Evolutionary conservation across 2,797 vertebrate genomes (phyloP).

Genomic region (Falco rusticolus): DNA sequence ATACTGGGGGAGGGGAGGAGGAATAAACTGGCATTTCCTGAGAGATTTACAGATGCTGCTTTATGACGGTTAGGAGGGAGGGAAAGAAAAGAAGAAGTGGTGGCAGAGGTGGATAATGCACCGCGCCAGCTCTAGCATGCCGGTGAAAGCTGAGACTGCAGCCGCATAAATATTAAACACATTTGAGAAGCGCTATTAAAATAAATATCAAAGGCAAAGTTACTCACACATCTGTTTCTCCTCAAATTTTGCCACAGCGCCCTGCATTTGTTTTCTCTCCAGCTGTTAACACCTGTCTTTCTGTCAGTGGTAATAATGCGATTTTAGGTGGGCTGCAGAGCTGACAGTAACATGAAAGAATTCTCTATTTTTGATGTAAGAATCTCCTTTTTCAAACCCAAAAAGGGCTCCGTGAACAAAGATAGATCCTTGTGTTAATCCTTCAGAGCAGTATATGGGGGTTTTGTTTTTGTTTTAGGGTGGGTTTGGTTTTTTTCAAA

Average conservation of each 20-base stretch:
- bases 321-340: conserved; percentile 13
- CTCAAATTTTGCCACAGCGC: conserved; percentile 56
- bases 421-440: conserved; percentile 23
- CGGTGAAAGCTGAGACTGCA: conserved; percentile 45
- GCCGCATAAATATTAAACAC: conserved; percentile 64
- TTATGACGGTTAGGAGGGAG: conserved; percentile 9
- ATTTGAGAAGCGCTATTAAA: conserved; percentile 66
- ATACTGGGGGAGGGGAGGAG: conserved; percentile 1
- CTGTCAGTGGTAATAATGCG: conserved; percentile 64
- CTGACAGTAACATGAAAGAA: conserved; percentile 64
- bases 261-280: conserved; percentile 63
- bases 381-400: conserved; percentile 6
- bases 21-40: conserved; percentile 39
- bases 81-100: conserved; percentile 8
- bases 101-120: conserved; percentile 39
- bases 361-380: conserved; percentile 49
- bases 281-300: conserved; percentile 74
- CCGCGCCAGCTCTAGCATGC: neutral
- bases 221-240: conserved; percentile 65
- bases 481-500: neutral
- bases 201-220: conserved; percentile 68
- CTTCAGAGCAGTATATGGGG: neutral
- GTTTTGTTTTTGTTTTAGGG: neutral
- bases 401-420: conserved; percentile 26
- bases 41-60: conserved; percentile 41